Evolutionary conservation across 2,888 invertebrate species (phyloP), one percentile per base, ranked within the genome.

Genomic region (Lithophane socia): DNA sequence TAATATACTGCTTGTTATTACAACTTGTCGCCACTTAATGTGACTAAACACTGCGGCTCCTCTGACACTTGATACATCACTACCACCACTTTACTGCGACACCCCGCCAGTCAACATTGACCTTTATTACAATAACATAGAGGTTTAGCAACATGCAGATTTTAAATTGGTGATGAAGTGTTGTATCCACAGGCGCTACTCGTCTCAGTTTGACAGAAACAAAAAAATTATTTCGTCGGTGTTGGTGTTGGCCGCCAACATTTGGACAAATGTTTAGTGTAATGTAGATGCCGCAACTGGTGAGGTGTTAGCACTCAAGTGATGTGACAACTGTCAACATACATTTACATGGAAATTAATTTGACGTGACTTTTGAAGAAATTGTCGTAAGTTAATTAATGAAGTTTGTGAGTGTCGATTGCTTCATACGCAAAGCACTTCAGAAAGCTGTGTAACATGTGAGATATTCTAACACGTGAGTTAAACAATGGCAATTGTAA

Each of bases 1-100:
- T 93, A 93, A 94, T 94, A 94, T 91, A 93, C 92, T 91, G 91
- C 92, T 92, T 95, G 96, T 95, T 96, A 91, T 95, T 95, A 93
- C 93, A 94, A 94, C 90, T 91, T 93, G 95, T 94, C 94, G 92
- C 93, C 95, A 95, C 95, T 95, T 94, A 94, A 91, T 88, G 87
- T 84, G 87, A 87, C 90, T 88, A 88, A 89, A 90, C 88, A 88
- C 78, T 87, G 91, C 93, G 92, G 92, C 90, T 89, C 90, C 90
- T 94, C 88, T 93, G 95, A 92, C 93, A 96, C 89, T 88, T 89
- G 92, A 95, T 89, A 95, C 93, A 69, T 73, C 80, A 70, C 69
- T 44, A 64, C 69, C 47, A 78, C 75, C 56, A 76, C 65, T 56
- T 68, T 73, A 63, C 66, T 67, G 49, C 18, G 9, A 61, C 65